These are phyloP conservation scores for Drosophila sordidula DNA, from an alignment of 2,888 invertebrate species.

Conservation along the genomic window DNA sequence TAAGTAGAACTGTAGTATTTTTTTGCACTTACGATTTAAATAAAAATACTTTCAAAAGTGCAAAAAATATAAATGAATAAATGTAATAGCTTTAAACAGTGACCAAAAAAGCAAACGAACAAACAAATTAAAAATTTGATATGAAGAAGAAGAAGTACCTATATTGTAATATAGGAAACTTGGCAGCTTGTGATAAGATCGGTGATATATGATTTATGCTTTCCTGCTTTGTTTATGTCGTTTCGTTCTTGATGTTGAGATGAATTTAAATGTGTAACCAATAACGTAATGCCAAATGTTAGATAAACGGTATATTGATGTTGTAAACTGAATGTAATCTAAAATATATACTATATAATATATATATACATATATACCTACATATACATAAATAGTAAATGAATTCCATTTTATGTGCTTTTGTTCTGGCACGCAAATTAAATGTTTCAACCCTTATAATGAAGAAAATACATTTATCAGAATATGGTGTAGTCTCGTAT, in stretches of 20 bases:
- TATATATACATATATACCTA: slow-evolving; percentile 2
- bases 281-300: slow-evolving; percentile 30
- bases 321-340: slow-evolving; percentile 56
- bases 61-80: not conserved
- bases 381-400: slow-evolving; percentile 32
- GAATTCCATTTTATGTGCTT: slow-evolving; percentile 51
- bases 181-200: slow-evolving; percentile 44
- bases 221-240: slow-evolving; percentile 36
- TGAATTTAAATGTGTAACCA: slow-evolving; percentile 21
- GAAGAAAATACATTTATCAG: slow-evolving; percentile 31
- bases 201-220: slow-evolving; percentile 40
- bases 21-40: slow-evolving; percentile 11
- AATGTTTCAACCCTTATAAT: slow-evolving; percentile 39
- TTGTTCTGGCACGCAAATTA: slow-evolving; percentile 54
- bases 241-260: slow-evolving; percentile 24
- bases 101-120: slow-evolving; percentile 16
- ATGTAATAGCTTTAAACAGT: slow-evolving; percentile 30
- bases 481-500: slow-evolving; percentile 27
- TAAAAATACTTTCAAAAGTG: not conserved
- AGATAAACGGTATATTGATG: slow-evolving; percentile 61
- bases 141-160: not conserved
- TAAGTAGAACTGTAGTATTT: slow-evolving; percentile 17
- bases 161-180: slow-evolving; percentile 9
- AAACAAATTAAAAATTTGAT: slow-evolving; percentile 1
- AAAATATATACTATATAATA: slow-evolving; percentile 17